Evolutionary conservation across 2,113 vertebrate species (phyloP).

Genomic region (Ascaphus truei): DNA sequence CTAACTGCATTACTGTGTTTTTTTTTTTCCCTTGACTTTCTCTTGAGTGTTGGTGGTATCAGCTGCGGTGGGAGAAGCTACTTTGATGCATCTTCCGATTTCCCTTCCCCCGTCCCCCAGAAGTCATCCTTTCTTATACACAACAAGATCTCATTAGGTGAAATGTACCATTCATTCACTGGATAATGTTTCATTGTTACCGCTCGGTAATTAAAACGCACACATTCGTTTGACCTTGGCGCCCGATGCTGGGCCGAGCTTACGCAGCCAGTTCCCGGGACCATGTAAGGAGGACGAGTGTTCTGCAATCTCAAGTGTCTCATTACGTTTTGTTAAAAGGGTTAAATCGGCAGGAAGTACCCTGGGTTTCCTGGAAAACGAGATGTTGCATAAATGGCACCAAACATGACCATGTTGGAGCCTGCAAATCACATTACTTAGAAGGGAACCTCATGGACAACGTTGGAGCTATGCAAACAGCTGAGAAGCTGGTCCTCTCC

Average conservation of each 20-base stretch:
- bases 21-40: conserved; percentile 11
- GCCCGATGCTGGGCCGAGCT: background rate
- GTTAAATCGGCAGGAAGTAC: background rate
- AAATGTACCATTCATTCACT: background rate
- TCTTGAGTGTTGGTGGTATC: background rate
- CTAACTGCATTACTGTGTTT: background rate
- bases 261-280: background rate
- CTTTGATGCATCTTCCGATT: background rate
- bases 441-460: too few species aligned
- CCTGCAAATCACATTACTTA: too few species aligned
- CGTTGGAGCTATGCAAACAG: too few species aligned
- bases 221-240: conserved; percentile 1
- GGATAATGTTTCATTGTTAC: background rate
- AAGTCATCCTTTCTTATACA: background rate
- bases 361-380: background rate
- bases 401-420: background rate
- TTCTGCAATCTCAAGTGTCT: background rate
- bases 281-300: background rate
- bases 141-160: background rate
- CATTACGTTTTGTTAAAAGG: conserved; percentile 32
- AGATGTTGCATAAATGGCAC: background rate
- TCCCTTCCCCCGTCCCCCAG: background rate
- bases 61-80: background rate
- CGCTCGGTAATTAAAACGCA: background rate
- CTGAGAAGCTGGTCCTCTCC: too few species aligned